A percentile compares a stretch with the other conserved stretches of the same genome.
These are phyloP conservation scores for Corythoichthys haematopterus DNA, from an alignment of 2,113 vertebrate species.

Conservation along the genomic window DNA sequence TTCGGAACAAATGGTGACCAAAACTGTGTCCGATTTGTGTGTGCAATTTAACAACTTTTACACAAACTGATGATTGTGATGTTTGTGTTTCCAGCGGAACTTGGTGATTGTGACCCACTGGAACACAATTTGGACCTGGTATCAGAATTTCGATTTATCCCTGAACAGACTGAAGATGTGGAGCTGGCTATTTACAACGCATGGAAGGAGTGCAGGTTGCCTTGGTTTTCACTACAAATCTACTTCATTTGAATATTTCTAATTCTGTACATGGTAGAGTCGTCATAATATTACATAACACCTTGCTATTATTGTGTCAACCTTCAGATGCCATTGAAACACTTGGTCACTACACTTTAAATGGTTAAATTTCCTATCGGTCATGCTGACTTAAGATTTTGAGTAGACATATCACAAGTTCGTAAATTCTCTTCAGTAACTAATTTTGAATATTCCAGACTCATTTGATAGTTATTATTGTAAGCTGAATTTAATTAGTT, in stretches of 20 bases:
- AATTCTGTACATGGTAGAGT: neutral
- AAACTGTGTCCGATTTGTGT: neutral
- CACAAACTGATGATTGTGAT: neutral
- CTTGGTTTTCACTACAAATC: conserved; percentile 1
- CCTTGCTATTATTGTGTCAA: neutral
- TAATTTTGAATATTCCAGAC: too few relatives aligned
- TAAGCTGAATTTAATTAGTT: too few relatives aligned
- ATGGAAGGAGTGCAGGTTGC: conserved; percentile 94
- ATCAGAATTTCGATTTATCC: conserved; percentile 93
- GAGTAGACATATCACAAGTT: too few relatives aligned
- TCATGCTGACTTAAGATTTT: too few relatives aligned
- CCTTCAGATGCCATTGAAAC: too few relatives aligned
- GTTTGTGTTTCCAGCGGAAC: conserved; percentile 78
- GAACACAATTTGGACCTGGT: conserved; percentile 88
- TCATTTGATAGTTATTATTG: too few relatives aligned
- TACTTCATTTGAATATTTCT: neutral
- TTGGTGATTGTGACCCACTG: conserved; percentile 89
- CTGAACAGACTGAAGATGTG: conserved; percentile 88
- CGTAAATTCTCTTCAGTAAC: too few relatives aligned
- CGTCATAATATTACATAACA: neutral
- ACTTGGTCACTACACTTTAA: too few relatives aligned
- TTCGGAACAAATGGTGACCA: neutral
- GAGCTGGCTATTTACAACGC: conserved; percentile 85
- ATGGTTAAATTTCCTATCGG: too few relatives aligned
- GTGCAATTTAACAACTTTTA: neutral